Evolutionary conservation across 2,888 invertebrate species (phyloP), one percentile per base, ranked within the genome.

Genomic region (Sericinus montela): DNA sequence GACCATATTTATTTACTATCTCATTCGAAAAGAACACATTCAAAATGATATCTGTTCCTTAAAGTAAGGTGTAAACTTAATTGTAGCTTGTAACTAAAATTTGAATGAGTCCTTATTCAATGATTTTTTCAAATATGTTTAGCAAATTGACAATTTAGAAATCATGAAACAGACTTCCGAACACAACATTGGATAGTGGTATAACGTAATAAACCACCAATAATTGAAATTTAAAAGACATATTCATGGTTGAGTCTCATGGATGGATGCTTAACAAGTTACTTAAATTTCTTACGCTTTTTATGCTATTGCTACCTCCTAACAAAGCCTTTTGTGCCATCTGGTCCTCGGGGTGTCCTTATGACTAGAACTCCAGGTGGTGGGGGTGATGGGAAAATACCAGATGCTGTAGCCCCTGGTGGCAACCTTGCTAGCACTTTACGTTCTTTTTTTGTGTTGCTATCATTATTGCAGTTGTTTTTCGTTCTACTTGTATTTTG

Each of bases 311-410:
- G 87, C 87, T 88, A 88, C 85, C 87, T 86, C 50, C 69, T 65
- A 55, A 72, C 63, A 58, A 88, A 88, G 19, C 87, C 87, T 70
- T 85, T 88, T 41, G 94, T 93, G 55, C 95, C 95, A 65, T 96
- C 95, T 1, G 96, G 96, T 30, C 95, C 95, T 61, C 91, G 90
- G 0, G 96, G 96, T 70, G 93, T 89, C 62, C 96, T 89, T 65
- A 95, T 90, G 48, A 95, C 90, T 10, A 86, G 78, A 1, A 89
- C 87, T 9, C 89, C 87, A 4, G 85, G 79, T 0, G 85, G 89
- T 0, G 84, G 80, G 0, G 88, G 88, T 4, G 83, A 87, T 1
- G 83, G 85, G 59, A 80, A 85, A 25, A 85, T 65, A 8, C 79
- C 86, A 1, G 77, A 61, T 0, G 71, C 62, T 0, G 81, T 78